Conservation (phyloP, 2,888 invertebrate species). For the Lottia gigantea region DNA sequence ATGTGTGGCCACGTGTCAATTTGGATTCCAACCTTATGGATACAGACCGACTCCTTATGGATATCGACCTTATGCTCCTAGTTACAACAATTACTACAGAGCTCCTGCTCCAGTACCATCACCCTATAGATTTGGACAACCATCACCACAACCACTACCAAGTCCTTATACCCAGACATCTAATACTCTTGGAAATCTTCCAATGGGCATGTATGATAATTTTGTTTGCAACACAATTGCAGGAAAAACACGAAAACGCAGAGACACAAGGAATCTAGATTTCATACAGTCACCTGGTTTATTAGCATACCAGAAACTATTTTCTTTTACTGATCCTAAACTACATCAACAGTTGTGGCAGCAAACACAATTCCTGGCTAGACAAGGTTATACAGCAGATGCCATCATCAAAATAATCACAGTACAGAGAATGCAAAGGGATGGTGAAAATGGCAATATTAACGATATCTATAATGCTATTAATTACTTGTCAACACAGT, state of each 20-base stretch:
- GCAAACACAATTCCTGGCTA: not conserved
- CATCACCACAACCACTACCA: not conserved
- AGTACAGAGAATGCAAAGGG: not conserved
- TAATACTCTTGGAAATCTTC: not conserved
- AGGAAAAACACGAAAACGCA: not conserved
- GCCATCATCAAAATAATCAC: not conserved
- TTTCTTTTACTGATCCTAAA: not conserved
- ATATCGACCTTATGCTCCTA: not conserved
- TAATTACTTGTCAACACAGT: not conserved
- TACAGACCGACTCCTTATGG: not conserved
- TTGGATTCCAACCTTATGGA: not conserved
- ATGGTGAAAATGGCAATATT: conserved; percentile 4
- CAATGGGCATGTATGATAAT: conserved; percentile 1
- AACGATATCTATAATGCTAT: conserved; percentile 5
- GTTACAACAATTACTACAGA: not conserved
- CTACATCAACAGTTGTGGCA: not conserved
- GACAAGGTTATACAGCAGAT: not conserved
- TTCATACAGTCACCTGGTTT: not conserved
- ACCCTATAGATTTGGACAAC: not conserved
- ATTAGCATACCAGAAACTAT: not conserved
- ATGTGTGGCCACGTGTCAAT: too few relatives aligned
- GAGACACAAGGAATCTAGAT: not conserved
- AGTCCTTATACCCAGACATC: not conserved
- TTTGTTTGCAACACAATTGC: conserved; percentile 6
- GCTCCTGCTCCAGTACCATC: not conserved